Percentiles rank a stretch among this genome's conserved stretches.
phyloP scores from a whole-genome alignment of 2,113 vertebrate species.

The Tupaia chinensis region DNA sequence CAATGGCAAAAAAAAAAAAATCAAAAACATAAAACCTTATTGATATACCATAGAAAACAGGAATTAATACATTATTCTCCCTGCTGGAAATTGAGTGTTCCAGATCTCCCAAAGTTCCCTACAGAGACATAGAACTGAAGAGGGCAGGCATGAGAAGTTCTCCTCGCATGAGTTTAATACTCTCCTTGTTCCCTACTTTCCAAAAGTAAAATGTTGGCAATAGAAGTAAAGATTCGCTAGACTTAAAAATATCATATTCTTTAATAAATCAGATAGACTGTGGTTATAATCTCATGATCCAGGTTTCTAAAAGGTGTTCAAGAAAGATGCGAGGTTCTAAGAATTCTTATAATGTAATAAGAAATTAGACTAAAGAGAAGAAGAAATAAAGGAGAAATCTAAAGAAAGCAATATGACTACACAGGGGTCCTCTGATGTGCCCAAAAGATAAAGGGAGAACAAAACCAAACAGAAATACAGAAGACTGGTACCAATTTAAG shows the following conservation, averaged over 20 bases:
- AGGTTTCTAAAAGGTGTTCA: conserved; percentile 33
- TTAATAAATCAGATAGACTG: background rate
- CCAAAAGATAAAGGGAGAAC: conserved; percentile 52
- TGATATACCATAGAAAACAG: background rate
- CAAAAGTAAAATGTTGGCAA: conserved; percentile 46
- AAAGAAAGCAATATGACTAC: conserved; percentile 43
- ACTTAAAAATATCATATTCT: background rate
- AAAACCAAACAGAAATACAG: background rate
- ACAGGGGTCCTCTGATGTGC: conserved; percentile 4
- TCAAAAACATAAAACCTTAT: background rate
- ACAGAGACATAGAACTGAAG: background rate
- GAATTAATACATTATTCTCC: background rate
- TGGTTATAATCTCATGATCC: conserved; percentile 37
- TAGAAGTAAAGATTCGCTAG: background rate
- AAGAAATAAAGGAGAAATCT: background rate
- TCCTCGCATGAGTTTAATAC: background rate
- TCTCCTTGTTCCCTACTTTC: conserved; percentile 13
- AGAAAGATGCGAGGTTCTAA: conserved; percentile 6
- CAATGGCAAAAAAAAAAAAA: background rate
- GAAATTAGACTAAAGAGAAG: conserved; percentile 35
- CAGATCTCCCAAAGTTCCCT: background rate
- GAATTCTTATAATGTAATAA: conserved; percentile 44
- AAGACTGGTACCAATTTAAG: conserved; percentile 3
- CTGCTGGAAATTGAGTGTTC: background rate
- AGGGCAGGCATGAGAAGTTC: background rate